Evolutionary conservation across 2,797 vertebrate species (phyloP).

Genomic region (Micromesistius poutassou): DNA sequence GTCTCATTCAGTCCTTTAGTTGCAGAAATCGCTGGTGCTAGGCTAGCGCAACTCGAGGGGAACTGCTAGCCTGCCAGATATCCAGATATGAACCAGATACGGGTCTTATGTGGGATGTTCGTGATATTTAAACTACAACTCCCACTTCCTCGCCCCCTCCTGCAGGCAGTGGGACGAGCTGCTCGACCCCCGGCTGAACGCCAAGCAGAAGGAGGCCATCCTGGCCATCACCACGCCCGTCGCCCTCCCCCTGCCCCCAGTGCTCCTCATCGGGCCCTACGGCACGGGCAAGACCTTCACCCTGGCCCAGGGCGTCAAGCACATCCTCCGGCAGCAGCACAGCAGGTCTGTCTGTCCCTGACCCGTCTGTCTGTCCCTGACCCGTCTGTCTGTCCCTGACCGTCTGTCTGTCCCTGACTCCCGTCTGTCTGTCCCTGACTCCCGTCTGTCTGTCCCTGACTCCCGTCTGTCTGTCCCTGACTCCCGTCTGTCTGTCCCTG

Average conservation of each 20-base stretch:
- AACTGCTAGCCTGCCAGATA: too few species aligned
- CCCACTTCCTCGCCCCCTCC: conserved; percentile 8
- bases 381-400: background rate
- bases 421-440: too few species aligned
- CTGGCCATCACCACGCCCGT: conserved; percentile 96
- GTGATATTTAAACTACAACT: background rate
- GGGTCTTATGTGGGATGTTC: background rate
- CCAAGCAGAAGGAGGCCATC: conserved; percentile 98
- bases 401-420: too few species aligned
- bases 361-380: background rate
- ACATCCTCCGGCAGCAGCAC: conserved; percentile 93
- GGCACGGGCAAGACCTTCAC: conserved; percentile 99
- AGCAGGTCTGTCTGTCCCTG: conserved; percentile 78
- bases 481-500: background rate
- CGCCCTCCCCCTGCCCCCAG: conserved; percentile 86
- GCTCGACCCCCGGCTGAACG: conserved; percentile 96
- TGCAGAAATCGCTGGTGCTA: too few species aligned
- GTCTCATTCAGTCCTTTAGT: too few species aligned
- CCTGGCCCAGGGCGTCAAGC: conserved; percentile 97
- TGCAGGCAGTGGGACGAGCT: conserved; percentile 97
- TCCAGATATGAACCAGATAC: too few species aligned
- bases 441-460: conserved; percentile 64
- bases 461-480: too few species aligned
- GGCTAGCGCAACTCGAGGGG: too few species aligned
- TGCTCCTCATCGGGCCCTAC: conserved; percentile 97